These are phyloP conservation scores for Cryptomyrus ogoouensis DNA, from an alignment of 2,113 vertebrate genomes.

Conservation along the genomic window DNA sequence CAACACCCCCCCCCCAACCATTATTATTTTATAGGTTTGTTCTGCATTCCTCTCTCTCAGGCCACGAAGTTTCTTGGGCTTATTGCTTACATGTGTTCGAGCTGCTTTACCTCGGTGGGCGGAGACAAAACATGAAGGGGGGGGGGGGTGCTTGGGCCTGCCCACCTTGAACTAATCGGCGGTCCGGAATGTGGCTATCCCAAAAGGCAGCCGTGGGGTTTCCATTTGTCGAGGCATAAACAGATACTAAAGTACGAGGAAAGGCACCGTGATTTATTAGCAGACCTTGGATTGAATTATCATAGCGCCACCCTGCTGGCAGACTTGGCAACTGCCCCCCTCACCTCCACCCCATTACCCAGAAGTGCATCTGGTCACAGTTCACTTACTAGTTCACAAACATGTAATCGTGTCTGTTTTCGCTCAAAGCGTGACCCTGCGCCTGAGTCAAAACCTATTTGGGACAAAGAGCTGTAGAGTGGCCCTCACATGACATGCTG, in stretches of 20 bases:
- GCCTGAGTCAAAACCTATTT: slow-evolving; percentile 45
- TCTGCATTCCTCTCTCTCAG: slow-evolving; percentile 96
- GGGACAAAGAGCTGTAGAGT: slow-evolving; percentile 38
- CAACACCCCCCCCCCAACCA: slow-evolving; percentile 53
- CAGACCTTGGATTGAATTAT: slow-evolving; percentile 96
- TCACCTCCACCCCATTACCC: slow-evolving; percentile 52
- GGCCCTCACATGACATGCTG: background rate
- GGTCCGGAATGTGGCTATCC: slow-evolving; percentile 74
- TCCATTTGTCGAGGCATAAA: slow-evolving; percentile 99
- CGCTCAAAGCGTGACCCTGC: slow-evolving; percentile 64
- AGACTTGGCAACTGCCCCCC: slow-evolving; percentile 76
- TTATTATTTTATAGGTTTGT: slow-evolving; percentile 99
- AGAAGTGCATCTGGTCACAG: slow-evolving; percentile 81
- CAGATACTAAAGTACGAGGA: slow-evolving; percentile 99
- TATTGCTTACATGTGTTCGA: slow-evolving; percentile 99
- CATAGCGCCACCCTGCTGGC: slow-evolving; percentile 85
- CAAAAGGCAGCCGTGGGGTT: slow-evolving; percentile 85
- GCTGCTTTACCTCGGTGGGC: slow-evolving; percentile 86
- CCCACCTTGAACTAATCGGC: slow-evolving; percentile 99
- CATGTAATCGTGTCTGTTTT: slow-evolving; percentile 73
- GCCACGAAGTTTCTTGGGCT: slow-evolving; percentile 84
- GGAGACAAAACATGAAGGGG: slow-evolving; percentile 92
- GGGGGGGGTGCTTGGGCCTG: slow-evolving; percentile 61
- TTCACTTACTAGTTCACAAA: slow-evolving; percentile 74
- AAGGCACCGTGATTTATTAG: slow-evolving; percentile 94